These are phyloP conservation scores for Pseudopodoces humilis DNA, from an alignment of 2,113 vertebrate species.

Conservation along the genomic window DNA sequence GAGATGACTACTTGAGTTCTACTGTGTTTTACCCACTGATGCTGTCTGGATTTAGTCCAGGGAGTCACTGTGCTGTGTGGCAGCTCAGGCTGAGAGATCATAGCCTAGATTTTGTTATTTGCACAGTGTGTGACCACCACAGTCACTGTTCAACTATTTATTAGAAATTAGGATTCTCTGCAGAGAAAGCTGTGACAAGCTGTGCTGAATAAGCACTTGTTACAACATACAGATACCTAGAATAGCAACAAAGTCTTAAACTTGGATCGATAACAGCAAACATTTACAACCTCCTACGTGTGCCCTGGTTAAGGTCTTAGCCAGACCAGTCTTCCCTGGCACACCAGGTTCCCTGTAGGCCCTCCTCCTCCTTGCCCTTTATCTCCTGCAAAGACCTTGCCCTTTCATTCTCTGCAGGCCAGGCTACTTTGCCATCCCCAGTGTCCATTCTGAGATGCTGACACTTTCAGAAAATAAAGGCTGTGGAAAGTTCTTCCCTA, in stretches of 20 bases:
- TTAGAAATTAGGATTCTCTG: not conserved
- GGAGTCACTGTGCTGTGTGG: not conserved
- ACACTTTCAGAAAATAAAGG: not conserved
- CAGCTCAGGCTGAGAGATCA: not conserved
- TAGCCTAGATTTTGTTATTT: not conserved
- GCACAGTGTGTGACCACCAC: not conserved
- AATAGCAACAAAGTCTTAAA: not conserved
- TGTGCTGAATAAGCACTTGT: not conserved
- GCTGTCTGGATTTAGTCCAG: not conserved
- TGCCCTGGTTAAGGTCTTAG: not conserved
- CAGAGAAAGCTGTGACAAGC: not conserved
- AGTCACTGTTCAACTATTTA: not conserved
- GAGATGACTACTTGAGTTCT: not conserved
- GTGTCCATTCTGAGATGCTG: not conserved
- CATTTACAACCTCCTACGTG: not conserved
- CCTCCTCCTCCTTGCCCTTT: not conserved
- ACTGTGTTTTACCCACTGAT: not conserved
- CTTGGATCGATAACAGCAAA: not conserved
- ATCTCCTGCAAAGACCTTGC: not conserved
- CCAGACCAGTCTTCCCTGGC: not conserved
- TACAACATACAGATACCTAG: not conserved
- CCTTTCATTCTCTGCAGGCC: not conserved
- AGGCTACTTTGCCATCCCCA: not conserved
- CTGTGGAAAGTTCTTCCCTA: not conserved
- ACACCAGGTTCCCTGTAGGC: too few species aligned